These are phyloP conservation scores for Paralichthys olivaceus DNA, from an alignment of 2,113 vertebrate genomes.

Conservation along the genomic window DNA sequence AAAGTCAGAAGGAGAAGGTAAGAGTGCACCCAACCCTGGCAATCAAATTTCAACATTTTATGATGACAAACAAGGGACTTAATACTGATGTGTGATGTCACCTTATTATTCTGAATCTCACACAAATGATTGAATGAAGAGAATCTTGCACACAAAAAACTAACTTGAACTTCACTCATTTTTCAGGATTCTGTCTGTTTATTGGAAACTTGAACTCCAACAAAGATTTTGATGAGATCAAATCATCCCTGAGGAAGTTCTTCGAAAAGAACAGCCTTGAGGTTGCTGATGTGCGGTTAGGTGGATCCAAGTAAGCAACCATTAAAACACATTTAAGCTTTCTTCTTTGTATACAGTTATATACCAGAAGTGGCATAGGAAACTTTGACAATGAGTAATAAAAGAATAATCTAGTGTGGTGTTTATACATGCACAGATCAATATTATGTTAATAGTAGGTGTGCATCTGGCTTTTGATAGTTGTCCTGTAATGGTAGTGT, in stretches of 20 bases:
- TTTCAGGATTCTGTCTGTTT: conserved; percentile 86
- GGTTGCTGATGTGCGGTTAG: conserved; percentile 88
- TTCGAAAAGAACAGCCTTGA: conserved; percentile 90
- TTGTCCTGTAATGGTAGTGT: no score
- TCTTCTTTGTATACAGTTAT: background rate
- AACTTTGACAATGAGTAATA: no score
- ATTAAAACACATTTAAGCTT: background rate
- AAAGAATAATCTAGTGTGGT: no score
- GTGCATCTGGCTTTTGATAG: no score
- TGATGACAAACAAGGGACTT: conserved; percentile 88
- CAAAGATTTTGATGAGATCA: conserved; percentile 91
- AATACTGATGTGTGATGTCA: conserved; percentile 87
- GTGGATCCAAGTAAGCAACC: conserved; percentile 86
- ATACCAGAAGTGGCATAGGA: no score
- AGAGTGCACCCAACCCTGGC: background rate
- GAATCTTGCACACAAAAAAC: fast-evolving
- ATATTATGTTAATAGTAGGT: no score
- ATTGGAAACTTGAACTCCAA: conserved; percentile 87
- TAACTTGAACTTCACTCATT: background rate
- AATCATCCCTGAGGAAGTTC: conserved; percentile 85
- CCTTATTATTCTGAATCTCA: conserved; percentile 71
- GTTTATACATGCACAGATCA: no score
- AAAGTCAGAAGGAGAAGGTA: conserved; percentile 81
- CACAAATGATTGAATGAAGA: fast-evolving
- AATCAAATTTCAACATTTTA: background rate